Conservation (phyloP, 2,888 invertebrate species). For the Andrena trimmerana region DNA sequence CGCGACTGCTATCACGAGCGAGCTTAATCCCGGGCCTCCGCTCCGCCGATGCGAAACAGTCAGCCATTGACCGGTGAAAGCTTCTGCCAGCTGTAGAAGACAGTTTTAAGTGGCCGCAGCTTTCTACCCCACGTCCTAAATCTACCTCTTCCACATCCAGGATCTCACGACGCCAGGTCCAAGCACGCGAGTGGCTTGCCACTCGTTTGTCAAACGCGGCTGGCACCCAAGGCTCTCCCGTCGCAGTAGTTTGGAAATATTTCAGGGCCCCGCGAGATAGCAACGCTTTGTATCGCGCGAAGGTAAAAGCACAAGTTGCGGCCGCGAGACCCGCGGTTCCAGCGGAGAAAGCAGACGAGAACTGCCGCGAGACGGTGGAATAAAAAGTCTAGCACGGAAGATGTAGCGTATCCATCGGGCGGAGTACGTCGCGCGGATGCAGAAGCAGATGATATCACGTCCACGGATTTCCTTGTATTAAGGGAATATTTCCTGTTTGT, state of each 20-base stretch:
- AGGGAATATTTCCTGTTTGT: slow-evolving; percentile 48
- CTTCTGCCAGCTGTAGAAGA: too few species aligned
- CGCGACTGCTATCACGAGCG: too few species aligned
- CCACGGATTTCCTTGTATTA: slow-evolving; percentile 42
- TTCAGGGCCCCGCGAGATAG: not conserved
- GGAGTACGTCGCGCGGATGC: not conserved
- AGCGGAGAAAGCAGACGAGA: too few species aligned
- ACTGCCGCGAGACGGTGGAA: not conserved
- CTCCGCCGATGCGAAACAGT: too few species aligned
- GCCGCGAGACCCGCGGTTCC: not conserved
- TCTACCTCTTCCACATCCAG: too few species aligned
- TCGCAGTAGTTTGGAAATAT: not conserved
- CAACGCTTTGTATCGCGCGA: not conserved
- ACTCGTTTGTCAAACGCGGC: not conserved
- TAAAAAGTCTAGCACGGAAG: slow-evolving; percentile 19
- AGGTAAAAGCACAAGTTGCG: not conserved
- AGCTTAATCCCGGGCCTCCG: too few species aligned
- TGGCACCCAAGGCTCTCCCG: not conserved
- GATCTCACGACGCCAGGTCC: too few species aligned
- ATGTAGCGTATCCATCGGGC: slow-evolving; percentile 12
- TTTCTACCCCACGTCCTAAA: too few species aligned
- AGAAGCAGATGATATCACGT: slow-evolving; percentile 41
- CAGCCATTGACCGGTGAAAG: too few species aligned
- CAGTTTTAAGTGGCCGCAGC: too few species aligned
- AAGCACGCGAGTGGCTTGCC: not conserved